Evolutionary conservation across 1,140 invertebrate genomes (phyloP).

Genomic region (Halesus radiatus): DNA sequence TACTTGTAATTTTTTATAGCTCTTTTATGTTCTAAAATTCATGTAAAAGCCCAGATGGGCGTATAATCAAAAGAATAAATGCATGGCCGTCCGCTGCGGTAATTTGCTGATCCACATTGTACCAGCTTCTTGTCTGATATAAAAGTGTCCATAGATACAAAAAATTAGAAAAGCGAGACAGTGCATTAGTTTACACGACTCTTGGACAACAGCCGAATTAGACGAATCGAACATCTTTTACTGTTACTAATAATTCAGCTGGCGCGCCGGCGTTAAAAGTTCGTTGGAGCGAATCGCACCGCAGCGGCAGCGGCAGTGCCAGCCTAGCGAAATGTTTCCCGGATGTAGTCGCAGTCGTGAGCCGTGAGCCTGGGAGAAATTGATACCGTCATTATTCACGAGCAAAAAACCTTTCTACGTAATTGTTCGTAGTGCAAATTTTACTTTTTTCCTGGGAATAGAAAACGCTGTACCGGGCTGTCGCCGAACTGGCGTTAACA

Average conservation of each 20-base stretch:
- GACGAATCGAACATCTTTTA: background rate
- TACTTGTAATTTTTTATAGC: too few species aligned
- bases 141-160: too few species aligned
- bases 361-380: conserved; percentile 15
- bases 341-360: conserved; percentile 16
- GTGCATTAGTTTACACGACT: too few species aligned
- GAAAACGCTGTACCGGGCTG: background rate
- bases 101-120: too few species aligned
- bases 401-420: conserved; percentile 1
- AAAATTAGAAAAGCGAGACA: too few species aligned
- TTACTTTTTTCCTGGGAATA: background rate
- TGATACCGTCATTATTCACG: background rate
- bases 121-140: too few species aligned
- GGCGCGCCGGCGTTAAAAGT: background rate
- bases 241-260: background rate
- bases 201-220: background rate
- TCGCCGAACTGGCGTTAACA: too few species aligned
- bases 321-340: background rate
- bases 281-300: background rate
- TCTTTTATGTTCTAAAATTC: too few species aligned
- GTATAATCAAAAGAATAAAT: too few species aligned
- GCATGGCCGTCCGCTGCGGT: too few species aligned
- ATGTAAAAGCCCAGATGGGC: too few species aligned
- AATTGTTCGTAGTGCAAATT: background rate
- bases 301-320: background rate